Evolutionary conservation across 2,888 invertebrate genomes (phyloP).

Genomic region (Drosophila paranaensis): DNA sequence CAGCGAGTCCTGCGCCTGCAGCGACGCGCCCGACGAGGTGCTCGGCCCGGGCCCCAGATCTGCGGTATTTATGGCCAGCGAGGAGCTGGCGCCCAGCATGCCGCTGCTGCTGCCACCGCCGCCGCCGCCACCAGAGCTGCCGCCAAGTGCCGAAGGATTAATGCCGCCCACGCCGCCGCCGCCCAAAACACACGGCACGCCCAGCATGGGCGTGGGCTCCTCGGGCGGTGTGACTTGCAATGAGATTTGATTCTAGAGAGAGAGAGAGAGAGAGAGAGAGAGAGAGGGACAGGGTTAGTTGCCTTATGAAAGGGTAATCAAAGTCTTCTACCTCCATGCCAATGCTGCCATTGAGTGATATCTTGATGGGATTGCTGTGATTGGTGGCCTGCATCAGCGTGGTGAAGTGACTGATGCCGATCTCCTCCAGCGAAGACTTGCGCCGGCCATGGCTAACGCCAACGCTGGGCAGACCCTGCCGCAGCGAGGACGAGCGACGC

Average conservation of each 20-base stretch:
- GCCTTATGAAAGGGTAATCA: no score
- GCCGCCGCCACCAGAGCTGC: constrained; percentile 76
- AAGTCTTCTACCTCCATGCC: constrained; percentile 88
- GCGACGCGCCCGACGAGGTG: constrained; percentile 82
- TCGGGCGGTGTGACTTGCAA: constrained; percentile 89
- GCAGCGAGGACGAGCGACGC: constrained; percentile 92
- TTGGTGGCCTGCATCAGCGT: constrained; percentile 88
- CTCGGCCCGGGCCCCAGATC: constrained; percentile 85
- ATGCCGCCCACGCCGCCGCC: constrained; percentile 83
- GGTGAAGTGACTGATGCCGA: constrained; percentile 92
- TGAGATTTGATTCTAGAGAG: constrained; percentile 81
- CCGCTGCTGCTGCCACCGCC: constrained; percentile 74
- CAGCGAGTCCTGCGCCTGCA: constrained; percentile 85
- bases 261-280: neutral
- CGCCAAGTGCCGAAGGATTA: constrained; percentile 83
- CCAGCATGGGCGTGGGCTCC: constrained; percentile 85
- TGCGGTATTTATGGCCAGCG: constrained; percentile 82
- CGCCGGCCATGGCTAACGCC: constrained; percentile 87
- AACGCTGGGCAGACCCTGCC: constrained; percentile 91
- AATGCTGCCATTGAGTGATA: constrained; percentile 93
- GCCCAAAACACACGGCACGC: constrained; percentile 82
- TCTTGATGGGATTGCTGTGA: constrained; percentile 91
- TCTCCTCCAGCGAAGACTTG: constrained; percentile 94
- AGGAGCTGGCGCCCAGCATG: constrained; percentile 82
- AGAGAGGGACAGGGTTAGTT: no score